Evolutionary conservation across 2,113 vertebrate species (phyloP), one percentile per base, ranked within the genome.

Genomic region (Nematolebias whitei): DNA sequence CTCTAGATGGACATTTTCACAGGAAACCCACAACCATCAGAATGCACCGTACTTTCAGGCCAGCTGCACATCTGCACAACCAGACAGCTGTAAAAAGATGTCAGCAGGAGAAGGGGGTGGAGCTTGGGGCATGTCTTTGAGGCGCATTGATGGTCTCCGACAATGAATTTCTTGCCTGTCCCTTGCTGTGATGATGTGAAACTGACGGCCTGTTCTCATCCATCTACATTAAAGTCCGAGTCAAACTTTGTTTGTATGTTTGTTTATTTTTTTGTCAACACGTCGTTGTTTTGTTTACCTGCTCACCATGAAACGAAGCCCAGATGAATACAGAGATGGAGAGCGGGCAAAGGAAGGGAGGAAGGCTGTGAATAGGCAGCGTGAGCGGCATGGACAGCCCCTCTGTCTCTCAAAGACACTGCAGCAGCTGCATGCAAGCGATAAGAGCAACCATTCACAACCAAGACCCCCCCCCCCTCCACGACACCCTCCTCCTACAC

Each of bases 401-500:
- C 84, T 88, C 89, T 81, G 76, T 88, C 85, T 85, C 82, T 86
- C 83, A 89, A 88, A 92, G 85, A 88, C 83, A 76, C 80, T 84
- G 85, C 89, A 88, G 89, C 86, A 92, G 91, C 92, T 92, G 91
- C 86, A 79, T 85, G 79, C 83, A 74, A 68, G 77, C 78, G 91
- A 92, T 93, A 93, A 92, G 91, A 86, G 86, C 85, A 83, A 67
- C 82, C 87, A 90, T 87, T 89, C 85, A 89, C 85, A 83, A 87
- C 71, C 85, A 65, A 75, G 77, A 63, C 81, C 77, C 70, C 81
- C 73, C 73, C 69, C 65, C 69, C 76, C 75, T 80, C 72, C 79
- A 80, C 86, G n/a, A n/a, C n/a, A n/a, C n/a, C 78, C 82, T 81
- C 74, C 78, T 82, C 87, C 75, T 83, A 85, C 85, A 79, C 88